These are phyloP conservation scores for Chaenogobius annularis DNA, from an alignment of 2,113 vertebrate species.

Conservation along the genomic window DNA sequence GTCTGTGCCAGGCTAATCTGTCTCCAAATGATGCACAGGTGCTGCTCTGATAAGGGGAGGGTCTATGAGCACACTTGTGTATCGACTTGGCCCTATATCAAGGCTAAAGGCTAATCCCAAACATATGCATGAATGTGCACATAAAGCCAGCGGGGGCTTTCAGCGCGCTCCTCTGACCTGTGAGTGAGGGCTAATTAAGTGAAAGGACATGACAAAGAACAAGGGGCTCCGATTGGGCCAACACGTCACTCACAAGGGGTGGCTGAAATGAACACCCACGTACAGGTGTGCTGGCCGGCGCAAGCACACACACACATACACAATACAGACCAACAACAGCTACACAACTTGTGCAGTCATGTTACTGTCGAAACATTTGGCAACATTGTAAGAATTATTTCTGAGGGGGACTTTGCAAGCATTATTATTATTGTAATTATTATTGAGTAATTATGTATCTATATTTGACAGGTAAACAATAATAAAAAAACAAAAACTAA, in stretches of 20 bases:
- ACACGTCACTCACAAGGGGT: slow-evolving; percentile 74
- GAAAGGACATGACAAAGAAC: slow-evolving; percentile 72
- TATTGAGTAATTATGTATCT: background rate
- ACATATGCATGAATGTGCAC: slow-evolving; percentile 30
- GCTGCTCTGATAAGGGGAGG: slow-evolving; percentile 54
- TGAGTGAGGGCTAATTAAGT: slow-evolving; percentile 75
- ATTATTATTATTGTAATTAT: background rate
- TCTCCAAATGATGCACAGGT: slow-evolving; percentile 64
- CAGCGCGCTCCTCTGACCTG: slow-evolving; percentile 51
- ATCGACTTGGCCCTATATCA: slow-evolving; percentile 39
- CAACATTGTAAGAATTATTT: background rate
- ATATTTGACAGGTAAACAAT: background rate
- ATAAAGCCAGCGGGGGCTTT: slow-evolving; percentile 38
- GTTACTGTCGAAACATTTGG: background rate
- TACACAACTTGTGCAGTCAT: background rate
- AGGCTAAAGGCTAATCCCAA: slow-evolving; percentile 32
- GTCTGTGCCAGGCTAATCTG: slow-evolving; percentile 55
- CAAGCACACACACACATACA: background rate
- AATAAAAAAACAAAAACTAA: too few relatives aligned
- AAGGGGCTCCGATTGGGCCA: slow-evolving; percentile 66
- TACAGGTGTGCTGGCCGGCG: slow-evolving; percentile 69
- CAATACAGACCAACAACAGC: background rate
- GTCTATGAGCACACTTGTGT: slow-evolving; percentile 15
- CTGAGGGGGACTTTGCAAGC: too few relatives aligned
- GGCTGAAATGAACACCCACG: slow-evolving; percentile 72